Conservation (phyloP, 2,888 invertebrate genomes). For the Actias luna region DNA sequence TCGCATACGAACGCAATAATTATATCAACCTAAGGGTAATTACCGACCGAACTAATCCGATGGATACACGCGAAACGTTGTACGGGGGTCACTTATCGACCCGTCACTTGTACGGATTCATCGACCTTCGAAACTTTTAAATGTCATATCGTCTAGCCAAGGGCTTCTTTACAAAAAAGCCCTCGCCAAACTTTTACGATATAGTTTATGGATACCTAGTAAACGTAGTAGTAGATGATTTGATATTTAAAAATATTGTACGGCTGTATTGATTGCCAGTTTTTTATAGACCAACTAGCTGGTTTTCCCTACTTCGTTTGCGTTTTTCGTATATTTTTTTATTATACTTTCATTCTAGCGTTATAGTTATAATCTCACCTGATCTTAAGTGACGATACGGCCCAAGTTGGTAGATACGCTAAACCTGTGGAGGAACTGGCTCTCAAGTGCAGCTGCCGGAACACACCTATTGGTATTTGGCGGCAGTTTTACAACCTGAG, state of each 20-base stretch:
- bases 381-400: no score
- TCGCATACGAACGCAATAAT: no score
- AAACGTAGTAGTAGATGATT: not conserved
- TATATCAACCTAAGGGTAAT: not conserved
- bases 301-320: no score
- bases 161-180: not conserved
- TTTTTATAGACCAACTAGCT: no score
- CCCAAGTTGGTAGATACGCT: no score
- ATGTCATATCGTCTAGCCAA: conserved; percentile 13
- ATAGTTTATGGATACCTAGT: not conserved
- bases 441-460: no score
- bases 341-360: no score
- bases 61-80: not conserved
- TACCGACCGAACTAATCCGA: not conserved
- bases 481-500: no score
- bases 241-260: not conserved
- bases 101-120: conserved; percentile 6
- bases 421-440: no score
- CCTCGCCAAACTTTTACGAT: not conserved
- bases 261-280: not conserved
- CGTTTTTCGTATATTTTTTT: no score
- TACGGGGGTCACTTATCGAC: conserved; percentile 2
- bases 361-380: no score
- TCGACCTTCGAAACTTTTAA: conserved; percentile 16
- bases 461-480: no score